These are phyloP conservation scores for Halcyon badia DNA, from an alignment of 2,797 vertebrate species.

Conservation along the genomic window DNA sequence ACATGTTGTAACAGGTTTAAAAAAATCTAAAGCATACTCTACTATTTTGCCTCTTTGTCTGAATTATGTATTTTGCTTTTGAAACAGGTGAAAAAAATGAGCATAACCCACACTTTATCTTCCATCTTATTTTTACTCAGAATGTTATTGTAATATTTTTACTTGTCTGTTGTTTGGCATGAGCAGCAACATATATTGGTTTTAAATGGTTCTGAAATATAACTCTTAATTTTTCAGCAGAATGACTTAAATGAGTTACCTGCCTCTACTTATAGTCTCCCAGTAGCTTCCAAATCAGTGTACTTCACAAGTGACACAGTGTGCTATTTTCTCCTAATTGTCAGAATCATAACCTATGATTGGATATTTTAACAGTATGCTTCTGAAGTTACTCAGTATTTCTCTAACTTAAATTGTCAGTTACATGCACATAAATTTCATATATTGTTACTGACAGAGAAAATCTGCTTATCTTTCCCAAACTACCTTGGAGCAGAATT, in stretches of 20 bases:
- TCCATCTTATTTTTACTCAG: neutral
- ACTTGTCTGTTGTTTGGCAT: neutral
- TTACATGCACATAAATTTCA: neutral
- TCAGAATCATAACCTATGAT: neutral
- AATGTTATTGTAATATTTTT: neutral
- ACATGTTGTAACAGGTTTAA: neutral
- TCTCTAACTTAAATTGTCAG: neutral
- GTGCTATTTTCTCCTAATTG: neutral
- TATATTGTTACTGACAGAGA: neutral
- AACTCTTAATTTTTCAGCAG: neutral
- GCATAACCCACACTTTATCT: neutral
- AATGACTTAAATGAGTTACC: neutral
- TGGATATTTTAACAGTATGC: neutral
- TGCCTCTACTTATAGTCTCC: neutral
- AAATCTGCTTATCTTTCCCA: neutral
- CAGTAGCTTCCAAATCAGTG: neutral
- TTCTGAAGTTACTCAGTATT: neutral
- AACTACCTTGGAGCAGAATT: neutral
- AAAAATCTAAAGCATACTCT: neutral
- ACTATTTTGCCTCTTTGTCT: neutral
- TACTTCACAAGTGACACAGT: neutral
- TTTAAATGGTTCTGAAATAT: neutral
- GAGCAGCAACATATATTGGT: neutral
- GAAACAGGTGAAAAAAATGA: neutral
- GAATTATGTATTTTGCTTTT: neutral